These are phyloP conservation scores for Phyllotis vaccarum DNA, from an alignment of 2,797 vertebrate genomes.

Conservation along the genomic window DNA sequence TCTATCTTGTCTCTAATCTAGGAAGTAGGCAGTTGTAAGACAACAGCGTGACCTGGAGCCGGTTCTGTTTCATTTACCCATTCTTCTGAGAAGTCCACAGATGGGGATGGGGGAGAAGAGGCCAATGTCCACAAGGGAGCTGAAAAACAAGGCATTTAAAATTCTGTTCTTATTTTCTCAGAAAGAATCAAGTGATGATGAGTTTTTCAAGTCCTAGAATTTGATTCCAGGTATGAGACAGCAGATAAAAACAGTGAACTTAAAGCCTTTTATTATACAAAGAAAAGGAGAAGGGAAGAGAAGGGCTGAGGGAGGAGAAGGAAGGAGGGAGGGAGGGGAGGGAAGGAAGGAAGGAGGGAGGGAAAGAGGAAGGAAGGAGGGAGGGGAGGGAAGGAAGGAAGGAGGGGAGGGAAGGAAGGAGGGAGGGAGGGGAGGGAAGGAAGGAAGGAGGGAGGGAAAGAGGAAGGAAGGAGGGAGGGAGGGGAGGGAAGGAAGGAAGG, in stretches of 20 bases:
- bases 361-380: no score
- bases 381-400: no score
- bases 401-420: no score
- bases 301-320: no score
- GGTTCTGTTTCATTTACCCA: neutral
- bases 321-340: no score
- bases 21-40: neutral
- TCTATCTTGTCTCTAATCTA: neutral
- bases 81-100: conserved; percentile 15
- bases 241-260: conserved; percentile 36
- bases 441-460: no score
- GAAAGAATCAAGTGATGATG: neutral
- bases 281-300: neutral
- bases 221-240: neutral
- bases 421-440: no score
- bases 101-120: neutral
- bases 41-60: neutral
- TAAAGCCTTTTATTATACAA: neutral
- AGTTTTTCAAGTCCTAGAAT: conserved; percentile 33
- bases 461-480: neutral
- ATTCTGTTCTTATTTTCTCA: neutral
- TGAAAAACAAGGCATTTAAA: neutral
- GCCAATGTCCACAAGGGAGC: neutral
- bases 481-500: no score
- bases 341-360: no score